phyloP scores from a whole-genome alignment of 2,888 invertebrate genomes.

The Trisateles emortualis region DNA sequence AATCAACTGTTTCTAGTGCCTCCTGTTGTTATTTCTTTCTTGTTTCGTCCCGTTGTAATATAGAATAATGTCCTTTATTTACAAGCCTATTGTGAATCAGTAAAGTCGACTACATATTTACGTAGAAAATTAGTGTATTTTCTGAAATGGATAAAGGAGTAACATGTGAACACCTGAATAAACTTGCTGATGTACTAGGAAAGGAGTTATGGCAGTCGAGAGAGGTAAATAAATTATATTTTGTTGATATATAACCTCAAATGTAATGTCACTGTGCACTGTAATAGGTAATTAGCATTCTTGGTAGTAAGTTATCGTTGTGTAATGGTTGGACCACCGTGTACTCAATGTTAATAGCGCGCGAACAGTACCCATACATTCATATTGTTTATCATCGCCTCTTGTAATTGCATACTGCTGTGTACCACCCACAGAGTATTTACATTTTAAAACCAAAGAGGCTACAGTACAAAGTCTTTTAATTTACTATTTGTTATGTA shows the following conservation, averaged over 20 bases:
- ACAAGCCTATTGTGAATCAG: conserved; percentile 67
- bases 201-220: conserved; percentile 80
- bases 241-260: conserved; percentile 73
- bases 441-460: conserved; percentile 25
- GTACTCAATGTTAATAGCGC: conserved; percentile 18
- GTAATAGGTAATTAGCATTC: conserved; percentile 71
- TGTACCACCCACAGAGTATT: conserved; percentile 22
- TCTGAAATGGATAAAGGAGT: conserved; percentile 79
- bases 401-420: conserved; percentile 13
- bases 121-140: conserved; percentile 58
- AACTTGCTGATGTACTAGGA: conserved; percentile 70
- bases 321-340: conserved; percentile 55
- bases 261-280: conserved; percentile 64
- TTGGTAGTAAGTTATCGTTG: conserved; percentile 66
- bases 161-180: conserved; percentile 83
- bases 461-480: neutral
- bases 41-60: conserved; percentile 52
- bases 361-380: conserved; percentile 15
- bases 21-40: conserved; percentile 48
- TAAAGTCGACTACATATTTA: conserved; percentile 68
- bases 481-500: neutral
- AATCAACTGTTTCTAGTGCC: conserved; percentile 45
- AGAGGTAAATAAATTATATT: conserved; percentile 65
- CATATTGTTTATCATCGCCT: conserved; percentile 20
- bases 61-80: conserved; percentile 73